Conservation (phyloP, 2,797 vertebrate genomes). For the Micromesistius poutassou region DNA sequence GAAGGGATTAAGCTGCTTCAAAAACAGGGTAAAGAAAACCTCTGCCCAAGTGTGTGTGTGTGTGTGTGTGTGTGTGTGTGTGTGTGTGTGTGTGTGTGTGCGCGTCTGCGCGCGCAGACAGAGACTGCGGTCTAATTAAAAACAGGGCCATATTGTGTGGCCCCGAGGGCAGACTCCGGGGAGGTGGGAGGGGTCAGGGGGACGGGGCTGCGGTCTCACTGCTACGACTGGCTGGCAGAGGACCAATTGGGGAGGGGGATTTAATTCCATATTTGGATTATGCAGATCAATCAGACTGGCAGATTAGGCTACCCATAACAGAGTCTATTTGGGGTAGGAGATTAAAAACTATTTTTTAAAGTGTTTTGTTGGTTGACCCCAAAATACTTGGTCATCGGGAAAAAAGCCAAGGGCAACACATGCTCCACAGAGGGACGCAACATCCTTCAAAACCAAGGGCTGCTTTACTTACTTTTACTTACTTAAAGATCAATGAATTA, state of each 20-base stretch:
- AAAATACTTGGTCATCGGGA: constrained; percentile 62
- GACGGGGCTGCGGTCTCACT: constrained; percentile 46
- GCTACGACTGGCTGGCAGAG: constrained; percentile 28
- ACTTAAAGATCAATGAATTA: background rate
- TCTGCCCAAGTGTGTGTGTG: background rate
- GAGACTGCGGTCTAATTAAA: constrained; percentile 56
- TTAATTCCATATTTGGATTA: constrained; percentile 68
- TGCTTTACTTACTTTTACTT: constrained; percentile 48
- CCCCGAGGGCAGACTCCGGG: constrained; percentile 78
- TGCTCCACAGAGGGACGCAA: constrained; percentile 57
- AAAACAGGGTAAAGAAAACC: background rate
- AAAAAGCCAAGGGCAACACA: constrained; percentile 46
- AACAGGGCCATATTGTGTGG: constrained; percentile 73
- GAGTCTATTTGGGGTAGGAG: constrained; percentile 52
- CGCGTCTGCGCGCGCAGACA: background rate
- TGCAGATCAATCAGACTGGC: constrained; percentile 68
- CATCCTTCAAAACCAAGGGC: constrained; percentile 44
- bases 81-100: constrained; percentile 1
- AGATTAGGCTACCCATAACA: constrained; percentile 74
- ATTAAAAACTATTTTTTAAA: constrained; percentile 65
- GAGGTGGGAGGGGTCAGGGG: constrained; percentile 47
- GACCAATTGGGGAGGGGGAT: constrained; percentile 32
- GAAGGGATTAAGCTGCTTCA: background rate
- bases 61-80: constrained; percentile 4
- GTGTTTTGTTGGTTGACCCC: constrained; percentile 62